A percentile compares a stretch with the other conserved stretches of the same genome.
phyloP scores from a whole-genome alignment of 2,797 vertebrate genomes.

The Vultur gryphus region DNA sequence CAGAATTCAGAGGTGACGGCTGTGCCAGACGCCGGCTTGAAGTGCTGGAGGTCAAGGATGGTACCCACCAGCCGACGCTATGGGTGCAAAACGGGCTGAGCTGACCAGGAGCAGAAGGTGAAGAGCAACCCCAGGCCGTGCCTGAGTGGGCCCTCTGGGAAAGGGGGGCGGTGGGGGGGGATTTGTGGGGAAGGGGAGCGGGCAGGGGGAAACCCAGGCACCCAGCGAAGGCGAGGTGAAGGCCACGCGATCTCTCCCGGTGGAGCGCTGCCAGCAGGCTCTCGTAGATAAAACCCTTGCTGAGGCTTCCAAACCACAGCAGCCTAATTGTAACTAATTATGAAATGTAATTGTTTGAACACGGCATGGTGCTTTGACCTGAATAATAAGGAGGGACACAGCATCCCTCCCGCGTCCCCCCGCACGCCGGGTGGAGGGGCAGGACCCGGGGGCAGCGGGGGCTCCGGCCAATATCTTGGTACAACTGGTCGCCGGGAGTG shows the following conservation, averaged over 20 bases:
- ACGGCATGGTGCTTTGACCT: conserved; percentile 15
- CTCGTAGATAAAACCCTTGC: conserved; percentile 26
- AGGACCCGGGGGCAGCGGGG: accelerated
- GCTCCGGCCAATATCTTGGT: neutral
- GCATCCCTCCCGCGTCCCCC: neutral
- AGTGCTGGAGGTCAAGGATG: neutral
- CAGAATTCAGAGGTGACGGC: neutral
- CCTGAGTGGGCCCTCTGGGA: neutral
- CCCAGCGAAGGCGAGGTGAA: neutral
- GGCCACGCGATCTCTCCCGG: accelerated
- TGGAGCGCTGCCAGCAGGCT: neutral
- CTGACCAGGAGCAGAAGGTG: neutral
- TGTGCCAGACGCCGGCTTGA: neutral
- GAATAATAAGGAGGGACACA: neutral
- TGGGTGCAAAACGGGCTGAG: neutral
- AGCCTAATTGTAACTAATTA: conserved; percentile 53
- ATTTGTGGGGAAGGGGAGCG: neutral
- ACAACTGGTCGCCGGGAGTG: accelerated
- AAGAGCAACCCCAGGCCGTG: neutral
- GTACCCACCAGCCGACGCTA: neutral
- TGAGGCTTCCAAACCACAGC: conserved; percentile 43
- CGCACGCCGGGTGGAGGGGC: accelerated
- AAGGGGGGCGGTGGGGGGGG: no score
- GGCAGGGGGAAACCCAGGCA: neutral
- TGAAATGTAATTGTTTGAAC: conserved; percentile 34